phyloP scores from a whole-genome alignment of 2,888 invertebrate species.

The Lottia scabra region DNA sequence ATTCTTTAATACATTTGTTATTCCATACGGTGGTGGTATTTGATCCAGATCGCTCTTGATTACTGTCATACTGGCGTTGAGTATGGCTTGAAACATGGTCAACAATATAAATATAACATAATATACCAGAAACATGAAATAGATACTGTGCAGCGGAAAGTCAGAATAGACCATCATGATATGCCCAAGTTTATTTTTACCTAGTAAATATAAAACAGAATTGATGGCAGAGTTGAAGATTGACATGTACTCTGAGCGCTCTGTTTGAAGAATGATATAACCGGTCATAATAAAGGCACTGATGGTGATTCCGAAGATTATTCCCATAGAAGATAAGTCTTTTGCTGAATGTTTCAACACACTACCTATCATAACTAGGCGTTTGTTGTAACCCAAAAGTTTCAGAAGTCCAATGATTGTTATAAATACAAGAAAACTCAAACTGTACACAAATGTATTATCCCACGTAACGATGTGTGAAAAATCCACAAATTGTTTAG shows the following conservation, averaged over 20 bases:
- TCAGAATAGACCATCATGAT: constrained; percentile 28
- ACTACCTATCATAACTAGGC: constrained; percentile 69
- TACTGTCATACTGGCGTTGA: constrained; percentile 46
- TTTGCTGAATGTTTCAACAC: constrained; percentile 65
- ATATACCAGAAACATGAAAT: constrained; percentile 46
- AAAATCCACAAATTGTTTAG: constrained; percentile 59
- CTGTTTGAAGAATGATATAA: constrained; percentile 60
- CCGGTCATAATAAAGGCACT: constrained; percentile 61
- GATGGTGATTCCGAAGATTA: constrained; percentile 67
- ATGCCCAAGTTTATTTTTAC: constrained; percentile 43
- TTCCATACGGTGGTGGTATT: constrained; percentile 26
- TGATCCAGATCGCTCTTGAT: constrained; percentile 33
- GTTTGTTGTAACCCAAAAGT: constrained; percentile 71
- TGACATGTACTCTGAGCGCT: constrained; percentile 56
- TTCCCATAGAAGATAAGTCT: constrained; percentile 68
- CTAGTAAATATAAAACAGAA: constrained; percentile 61
- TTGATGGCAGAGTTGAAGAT: constrained; percentile 65
- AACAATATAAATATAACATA: constrained; percentile 49
- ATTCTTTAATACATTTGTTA: constrained; percentile 22
- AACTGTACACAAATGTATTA: constrained; percentile 53
- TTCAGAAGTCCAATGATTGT: constrained; percentile 46
- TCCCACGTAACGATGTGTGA: constrained; percentile 68
- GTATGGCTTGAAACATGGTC: constrained; percentile 49
- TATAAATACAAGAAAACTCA: constrained; percentile 43
- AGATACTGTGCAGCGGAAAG: constrained; percentile 43